Conservation (phyloP, 2,888 invertebrate genomes). For the Cheilosia vernalis region DNA sequence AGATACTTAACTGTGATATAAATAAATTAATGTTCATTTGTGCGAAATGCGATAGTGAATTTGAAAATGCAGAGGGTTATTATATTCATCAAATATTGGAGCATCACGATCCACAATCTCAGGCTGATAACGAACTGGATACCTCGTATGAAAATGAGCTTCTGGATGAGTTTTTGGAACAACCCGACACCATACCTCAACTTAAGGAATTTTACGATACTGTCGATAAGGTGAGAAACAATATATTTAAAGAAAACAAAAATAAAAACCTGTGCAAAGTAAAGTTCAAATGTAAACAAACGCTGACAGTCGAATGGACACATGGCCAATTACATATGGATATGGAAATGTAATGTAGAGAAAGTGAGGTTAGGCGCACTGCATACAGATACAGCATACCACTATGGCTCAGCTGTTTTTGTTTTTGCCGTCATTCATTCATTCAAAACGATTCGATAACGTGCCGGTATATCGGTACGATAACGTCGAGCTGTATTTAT, state of each 20-base stretch:
- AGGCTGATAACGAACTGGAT: constrained; percentile 40
- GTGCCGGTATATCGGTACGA: constrained; percentile 13
- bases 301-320: constrained; percentile 22
- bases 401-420: constrained; percentile 37
- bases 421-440: constrained; percentile 13
- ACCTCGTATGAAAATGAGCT: constrained; percentile 60
- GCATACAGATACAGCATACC: too few species aligned
- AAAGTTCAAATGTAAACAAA: constrained; percentile 52
- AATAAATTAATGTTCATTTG: constrained; percentile 72
- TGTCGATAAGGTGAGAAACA: constrained; percentile 56
- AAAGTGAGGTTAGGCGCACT: constrained; percentile 8
- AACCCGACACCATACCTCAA: constrained; percentile 17
- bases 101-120: constrained; percentile 45
- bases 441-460: constrained; percentile 40
- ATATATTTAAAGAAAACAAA: constrained; percentile 17
- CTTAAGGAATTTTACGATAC: constrained; percentile 60
- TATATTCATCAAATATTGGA: constrained; percentile 65
- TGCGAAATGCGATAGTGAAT: constrained; percentile 66
- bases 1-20: constrained; percentile 68
- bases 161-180: constrained; percentile 52
- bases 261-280: constrained; percentile 10
- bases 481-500: constrained; percentile 25
- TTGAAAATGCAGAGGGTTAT: constrained; percentile 63
- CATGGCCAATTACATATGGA: too few species aligned
- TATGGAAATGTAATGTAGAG: constrained; percentile 31